Evolutionary conservation across 2,113 vertebrate species (phyloP), one percentile per base, ranked within the genome.

Genomic region (Narcine bancroftii): DNA sequence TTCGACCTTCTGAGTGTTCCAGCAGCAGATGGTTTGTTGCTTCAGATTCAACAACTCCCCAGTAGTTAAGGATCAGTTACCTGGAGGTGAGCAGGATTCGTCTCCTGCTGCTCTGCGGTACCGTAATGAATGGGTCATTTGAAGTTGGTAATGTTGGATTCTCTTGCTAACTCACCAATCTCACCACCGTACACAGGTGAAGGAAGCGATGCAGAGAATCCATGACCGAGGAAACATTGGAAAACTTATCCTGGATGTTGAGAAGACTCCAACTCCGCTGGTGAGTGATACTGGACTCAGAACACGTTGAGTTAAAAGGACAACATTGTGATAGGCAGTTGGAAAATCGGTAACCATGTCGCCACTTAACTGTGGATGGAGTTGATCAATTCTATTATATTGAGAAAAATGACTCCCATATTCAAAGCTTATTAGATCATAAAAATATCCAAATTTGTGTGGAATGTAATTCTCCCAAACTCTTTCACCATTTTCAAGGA

Each of bases 191-290:
- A 92, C 93, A 39, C 95, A 99, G 99, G 99, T 99, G 73, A 99
- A 99, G 94, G 99, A 99, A 92, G 99, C 99, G 92, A 99, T 99
- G 99, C 99, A 99, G 96, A 97, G 99, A 95, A 99, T 99, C 94
- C 98, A 99, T 3, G 99, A 99, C 96, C 96, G 99, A 96, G 99
- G 98, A 53, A 99, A 99, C 95, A 97, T 99, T 92, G 99, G 99
- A 93, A 99, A 99, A 93, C 96, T 99, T 92, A 99, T 99, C 94
- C 95, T 99, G 95, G 99, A 99, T 94, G 96, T 99, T 15, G 99
- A 99, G 94, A 99, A 99, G 93, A 95, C 98, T 65, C 98, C 98
- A 17, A 99, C 98, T 71, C 99, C 99, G 56, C 95, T 99, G 97
- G 99, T 99, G 95, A 96, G 95, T 95, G 89, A 33, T 85, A 71